phyloP scores from a whole-genome alignment of 2,113 vertebrate genomes.

The Glaucidium brasilianum region DNA sequence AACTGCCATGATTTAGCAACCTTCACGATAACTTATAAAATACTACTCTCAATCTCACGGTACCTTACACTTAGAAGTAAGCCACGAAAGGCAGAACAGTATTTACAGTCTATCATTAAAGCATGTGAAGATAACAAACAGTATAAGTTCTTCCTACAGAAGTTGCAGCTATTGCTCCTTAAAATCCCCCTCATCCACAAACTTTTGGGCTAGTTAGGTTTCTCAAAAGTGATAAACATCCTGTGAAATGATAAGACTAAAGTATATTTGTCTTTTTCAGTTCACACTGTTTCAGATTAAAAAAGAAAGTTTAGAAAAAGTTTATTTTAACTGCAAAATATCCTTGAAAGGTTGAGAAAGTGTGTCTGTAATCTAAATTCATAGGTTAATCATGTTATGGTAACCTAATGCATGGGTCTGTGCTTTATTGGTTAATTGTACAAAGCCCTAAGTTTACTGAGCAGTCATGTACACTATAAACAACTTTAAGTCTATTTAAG shows the following conservation, averaged over 20 bases:
- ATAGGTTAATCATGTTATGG: background rate
- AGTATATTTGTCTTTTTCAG: background rate
- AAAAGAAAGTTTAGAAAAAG: background rate
- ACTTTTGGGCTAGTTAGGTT: background rate
- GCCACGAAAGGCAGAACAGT: background rate
- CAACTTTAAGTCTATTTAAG: background rate
- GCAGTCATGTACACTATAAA: background rate
- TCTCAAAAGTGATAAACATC: background rate
- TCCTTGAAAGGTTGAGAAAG: background rate
- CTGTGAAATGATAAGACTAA: background rate
- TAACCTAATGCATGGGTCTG: background rate
- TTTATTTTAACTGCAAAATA: background rate
- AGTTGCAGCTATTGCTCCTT: background rate
- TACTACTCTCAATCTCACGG: background rate
- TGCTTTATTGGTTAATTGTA: background rate
- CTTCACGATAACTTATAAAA: background rate
- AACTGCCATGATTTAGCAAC: background rate
- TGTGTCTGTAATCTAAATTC: background rate
- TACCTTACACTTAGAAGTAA: background rate
- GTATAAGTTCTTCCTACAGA: background rate
- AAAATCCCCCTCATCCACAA: background rate
- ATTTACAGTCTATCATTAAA: background rate
- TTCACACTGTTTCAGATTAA: background rate
- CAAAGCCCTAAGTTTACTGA: background rate
- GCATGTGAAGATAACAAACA: background rate